Evolutionary conservation across 2,888 invertebrate species (phyloP).

Genomic region (Seira ritae): DNA sequence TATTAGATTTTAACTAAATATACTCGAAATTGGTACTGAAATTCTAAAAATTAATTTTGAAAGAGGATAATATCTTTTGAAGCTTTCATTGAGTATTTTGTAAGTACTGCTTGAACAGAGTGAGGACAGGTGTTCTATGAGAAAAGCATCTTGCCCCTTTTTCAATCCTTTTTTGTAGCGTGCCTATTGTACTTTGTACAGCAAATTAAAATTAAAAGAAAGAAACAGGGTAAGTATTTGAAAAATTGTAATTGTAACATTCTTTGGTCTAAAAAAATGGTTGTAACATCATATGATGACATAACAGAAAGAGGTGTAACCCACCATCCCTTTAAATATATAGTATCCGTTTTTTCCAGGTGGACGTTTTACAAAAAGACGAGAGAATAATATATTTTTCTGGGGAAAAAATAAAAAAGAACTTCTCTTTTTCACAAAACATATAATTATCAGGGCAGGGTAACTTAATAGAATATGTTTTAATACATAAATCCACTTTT

Average conservation of each 20-base stretch:
- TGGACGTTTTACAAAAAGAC: slow-evolving; percentile 49
- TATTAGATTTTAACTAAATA: too few relatives aligned
- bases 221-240: too few relatives aligned
- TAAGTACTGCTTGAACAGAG: not conserved
- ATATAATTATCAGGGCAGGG: slow-evolving; percentile 73
- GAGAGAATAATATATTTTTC: slow-evolving; percentile 14
- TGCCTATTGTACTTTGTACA: too few relatives aligned
- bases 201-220: too few relatives aligned
- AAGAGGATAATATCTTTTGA: slow-evolving; percentile 24
- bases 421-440: slow-evolving; percentile 58
- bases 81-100: slow-evolving; percentile 25
- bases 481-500: slow-evolving; percentile 61
- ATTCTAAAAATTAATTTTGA: too few relatives aligned
- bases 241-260: too few relatives aligned
- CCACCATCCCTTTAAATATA: slow-evolving; percentile 63
- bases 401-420: slow-evolving; percentile 29
- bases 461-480: slow-evolving; percentile 73
- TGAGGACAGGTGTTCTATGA: slow-evolving; percentile 57
- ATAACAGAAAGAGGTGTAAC: slow-evolving; percentile 65
- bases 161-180: slow-evolving; percentile 6
- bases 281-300: slow-evolving; percentile 26
- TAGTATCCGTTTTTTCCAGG: slow-evolving; percentile 62
- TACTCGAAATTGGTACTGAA: too few relatives aligned
- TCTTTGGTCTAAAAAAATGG: slow-evolving; percentile 34
- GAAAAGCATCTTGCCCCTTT: too few relatives aligned